Base-by-base conservation (phyloP, 2,113 vertebrate genomes). In the Aegotheles bennettii region DNA sequence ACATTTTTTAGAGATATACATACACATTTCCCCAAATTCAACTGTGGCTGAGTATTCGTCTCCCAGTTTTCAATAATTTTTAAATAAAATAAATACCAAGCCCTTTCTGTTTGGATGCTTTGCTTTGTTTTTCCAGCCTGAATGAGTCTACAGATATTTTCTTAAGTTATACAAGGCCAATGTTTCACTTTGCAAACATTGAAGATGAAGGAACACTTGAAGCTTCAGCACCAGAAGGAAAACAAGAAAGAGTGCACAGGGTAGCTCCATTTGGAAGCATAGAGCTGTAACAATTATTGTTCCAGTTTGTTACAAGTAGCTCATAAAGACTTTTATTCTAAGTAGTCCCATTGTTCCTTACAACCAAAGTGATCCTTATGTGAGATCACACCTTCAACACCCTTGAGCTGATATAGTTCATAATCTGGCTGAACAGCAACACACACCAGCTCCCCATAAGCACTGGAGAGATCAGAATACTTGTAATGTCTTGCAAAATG, bases 141-240 rank as follows among this genome's bases (percentile, higher is more conserved):
- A 96, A 96, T 84, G 60, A 97, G 84, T 96, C 93, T 94, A 96
- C 87, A 68, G 79, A 90, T 89, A 89, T 43, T 92, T 93, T 91
- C 92, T 93, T 94, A 93, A n/a, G 84, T 81, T 93, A 77, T 90
- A 89, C 93, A 96, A 97, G 97, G 97, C 96, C 95, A 91, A 89
- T 60, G 94, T 90, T 94, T 97, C 94, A 84, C 91, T 94, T 96
- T 71, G 94, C 93, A 95, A 96, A 94, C 95, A 95, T 95, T 96
- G 91, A 95, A 93, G 96, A 95, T 95, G 93, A 95, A 96, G 97
- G 96, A 97, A 97, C 93, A 97, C 96, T 97, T 76, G 89, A 97
- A 97, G 97, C 96, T 93, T 95, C 96, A 98, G 98, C 98, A 98
- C 98, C 98, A 97, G 97, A 95, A 97, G 91, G 63, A 95, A 96